Base-by-base conservation (phyloP, 1,140 invertebrate genomes). In the Aporrectodea caliginosa region DNA sequence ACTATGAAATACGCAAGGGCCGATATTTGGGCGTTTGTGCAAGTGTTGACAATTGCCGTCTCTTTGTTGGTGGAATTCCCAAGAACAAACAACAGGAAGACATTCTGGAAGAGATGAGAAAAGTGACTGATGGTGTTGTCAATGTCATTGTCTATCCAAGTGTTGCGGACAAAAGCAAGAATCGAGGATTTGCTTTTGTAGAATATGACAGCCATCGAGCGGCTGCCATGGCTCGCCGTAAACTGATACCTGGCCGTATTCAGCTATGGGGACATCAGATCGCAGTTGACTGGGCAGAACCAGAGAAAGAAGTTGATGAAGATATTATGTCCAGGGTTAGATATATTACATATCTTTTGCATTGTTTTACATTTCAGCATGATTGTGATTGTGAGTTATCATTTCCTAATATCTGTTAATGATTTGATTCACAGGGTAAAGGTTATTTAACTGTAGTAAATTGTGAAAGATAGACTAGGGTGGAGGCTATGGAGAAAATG, bases 21-120 rank as follows among this genome's bases (percentile, higher is more conserved):
- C 97, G 97, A 94, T 95, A 94, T 92, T 95, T 98, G 93, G 96
- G 96, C 92, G 96, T 98, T 91, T 98, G 96, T 91, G 94, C 98
- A 92, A 98, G 96, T 91, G 95, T 97, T 94, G 97, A 98, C 92
- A 98, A 98, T 94, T 95, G 96, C 91, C 94, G 96, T 91, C 94
- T 98, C 92, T 98, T 98, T 94, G 94, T 98, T 92, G 96, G 96
- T 91, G 98, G 98, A 94, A 98, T 98, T 92, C 97, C 97, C 91
- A 98, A 98, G 93, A 97, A 95, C 93, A 96, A 96, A 93, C 94
- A 96, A 92, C 94, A 94, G 92, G 95, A 98, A 91, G 96, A 98
- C 93, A 95, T 98, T 91, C 94, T 96, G 92, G 95, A 97, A 93
- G 96, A 98, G 74, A 81, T 81, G 68, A 69, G 78, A 35, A 78